Percentiles rank a stretch among this genome's conserved stretches.
Conservation (phyloP, 2,797 vertebrate genomes). For the Echeneis naucrates region DNA sequence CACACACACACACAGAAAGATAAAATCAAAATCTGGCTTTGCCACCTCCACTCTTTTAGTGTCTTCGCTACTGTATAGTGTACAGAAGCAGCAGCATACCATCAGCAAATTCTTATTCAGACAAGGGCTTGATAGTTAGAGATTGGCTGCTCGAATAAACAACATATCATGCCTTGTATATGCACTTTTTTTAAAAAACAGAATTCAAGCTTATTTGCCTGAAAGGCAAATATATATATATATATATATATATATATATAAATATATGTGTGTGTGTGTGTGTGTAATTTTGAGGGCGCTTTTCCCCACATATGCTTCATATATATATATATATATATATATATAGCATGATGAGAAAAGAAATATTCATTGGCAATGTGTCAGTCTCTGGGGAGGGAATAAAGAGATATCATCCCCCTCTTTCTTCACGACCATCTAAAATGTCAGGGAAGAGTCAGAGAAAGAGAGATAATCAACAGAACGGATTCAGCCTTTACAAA, state of each 20-base stretch:
- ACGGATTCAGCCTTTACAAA: constrained; percentile 72
- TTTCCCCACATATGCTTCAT: constrained; percentile 9
- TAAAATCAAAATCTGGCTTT: constrained; percentile 67
- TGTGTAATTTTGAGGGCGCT: too few species aligned
- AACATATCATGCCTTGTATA: constrained; percentile 47
- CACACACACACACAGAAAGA: constrained; percentile 40
- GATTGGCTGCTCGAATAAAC: constrained; percentile 71
- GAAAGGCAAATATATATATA: background rate
- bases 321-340: constrained; percentile 23
- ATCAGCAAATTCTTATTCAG: constrained; percentile 71
- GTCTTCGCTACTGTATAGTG: constrained; percentile 53
- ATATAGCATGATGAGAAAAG: constrained; percentile 27
- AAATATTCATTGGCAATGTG: constrained; percentile 23
- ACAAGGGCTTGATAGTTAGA: constrained; percentile 63
- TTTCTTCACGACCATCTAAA: constrained; percentile 68
- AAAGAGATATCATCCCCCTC: constrained; percentile 55
- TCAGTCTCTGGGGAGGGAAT: constrained; percentile 41
- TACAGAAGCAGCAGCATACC: constrained; percentile 50
- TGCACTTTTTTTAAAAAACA: constrained; percentile 23
- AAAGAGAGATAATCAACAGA: constrained; percentile 73
- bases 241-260: constrained; percentile 7
- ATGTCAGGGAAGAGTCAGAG: constrained; percentile 80
- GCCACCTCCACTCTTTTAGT: constrained; percentile 57
- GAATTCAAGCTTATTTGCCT: constrained; percentile 49
- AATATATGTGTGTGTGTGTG: too few species aligned